Evolutionary conservation across 2,888 invertebrate species (phyloP).

Genomic region (Catonia carolina): DNA sequence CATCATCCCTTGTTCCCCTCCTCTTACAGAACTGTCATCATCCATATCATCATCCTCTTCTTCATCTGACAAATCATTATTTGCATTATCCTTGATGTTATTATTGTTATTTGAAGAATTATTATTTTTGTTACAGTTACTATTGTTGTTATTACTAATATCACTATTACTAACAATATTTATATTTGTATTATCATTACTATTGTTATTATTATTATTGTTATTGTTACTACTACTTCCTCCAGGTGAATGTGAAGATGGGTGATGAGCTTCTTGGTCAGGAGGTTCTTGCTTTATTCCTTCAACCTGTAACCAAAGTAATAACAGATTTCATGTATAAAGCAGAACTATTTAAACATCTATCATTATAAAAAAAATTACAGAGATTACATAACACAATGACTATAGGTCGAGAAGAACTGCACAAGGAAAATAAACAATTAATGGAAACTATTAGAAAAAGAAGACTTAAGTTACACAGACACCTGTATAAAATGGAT

Average conservation of each 20-base stretch:
- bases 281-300: slow-evolving; percentile 53
- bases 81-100: slow-evolving; percentile 46
- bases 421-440: no score
- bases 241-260: slow-evolving; percentile 29
- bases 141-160: slow-evolving; percentile 33
- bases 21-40: slow-evolving; percentile 40
- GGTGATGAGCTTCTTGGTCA: slow-evolving; percentile 43
- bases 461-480: no score
- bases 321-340: not conserved
- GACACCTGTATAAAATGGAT: no score
- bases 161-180: slow-evolving; percentile 31
- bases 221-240: slow-evolving; percentile 32
- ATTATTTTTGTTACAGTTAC: slow-evolving; percentile 28
- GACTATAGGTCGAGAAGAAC: no score
- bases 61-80: slow-evolving; percentile 48
- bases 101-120: slow-evolving; percentile 36
- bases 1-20: slow-evolving; percentile 36
- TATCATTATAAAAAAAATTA: no score
- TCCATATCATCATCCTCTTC: slow-evolving; percentile 51
- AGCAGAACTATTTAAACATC: not conserved
- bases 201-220: slow-evolving; percentile 23
- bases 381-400: no score
- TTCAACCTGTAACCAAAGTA: slow-evolving; percentile 14
- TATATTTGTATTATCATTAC: slow-evolving; percentile 37
- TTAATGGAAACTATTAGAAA: no score